Base-by-base conservation (phyloP, 2,113 vertebrate genomes). In the Amphilophus citrinellus region DNA sequence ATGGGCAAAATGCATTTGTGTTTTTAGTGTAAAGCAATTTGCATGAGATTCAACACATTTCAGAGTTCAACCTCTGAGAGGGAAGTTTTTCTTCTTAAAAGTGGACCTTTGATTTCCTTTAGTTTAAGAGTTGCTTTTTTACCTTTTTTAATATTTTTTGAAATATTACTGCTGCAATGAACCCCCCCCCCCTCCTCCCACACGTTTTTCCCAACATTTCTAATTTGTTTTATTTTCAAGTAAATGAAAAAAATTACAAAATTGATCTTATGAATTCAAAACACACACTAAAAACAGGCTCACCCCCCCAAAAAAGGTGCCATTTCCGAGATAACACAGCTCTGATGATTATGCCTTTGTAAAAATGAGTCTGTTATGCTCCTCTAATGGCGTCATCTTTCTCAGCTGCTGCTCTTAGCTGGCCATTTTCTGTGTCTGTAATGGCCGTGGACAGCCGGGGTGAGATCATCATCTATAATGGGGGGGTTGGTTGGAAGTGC, bases 391-490 rank as follows among this genome's bases (percentile, higher is more conserved):
- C n/a, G 57, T 78, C 59, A 17, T 78, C 77, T 35, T 57, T 44
- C 66, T 57, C 90, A 63, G 10, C 6, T 50, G 58, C 81, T 65
- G 76, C 91, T 89, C 87, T 87, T 61, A 53, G 89, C 86, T 91
- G 90, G 91, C 89, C 91, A 84, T 85, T 91, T 86, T 92, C 66
- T 88, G 42, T 50, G 77, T 22, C 59, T 84, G 79, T 89, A 92
- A 92, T 90, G 88, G 90, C 88, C 53, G 10, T 24, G 63, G 90
- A 91, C 93, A 87, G 90, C 83, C 73, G 14, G 61, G 61, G 73
- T 94, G 94, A 95, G 78, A 90, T 95, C 94, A 95, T 83, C 89
- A 58, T 91, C 93, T 91, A 90, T 90, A 89, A 91, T 68, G 88
- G 77, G 88, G 77, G 79, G 84, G 88, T 76, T 10, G 75, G 86